Conservation (phyloP, 2,797 vertebrate species). For the Carcharodon carcharias region DNA sequence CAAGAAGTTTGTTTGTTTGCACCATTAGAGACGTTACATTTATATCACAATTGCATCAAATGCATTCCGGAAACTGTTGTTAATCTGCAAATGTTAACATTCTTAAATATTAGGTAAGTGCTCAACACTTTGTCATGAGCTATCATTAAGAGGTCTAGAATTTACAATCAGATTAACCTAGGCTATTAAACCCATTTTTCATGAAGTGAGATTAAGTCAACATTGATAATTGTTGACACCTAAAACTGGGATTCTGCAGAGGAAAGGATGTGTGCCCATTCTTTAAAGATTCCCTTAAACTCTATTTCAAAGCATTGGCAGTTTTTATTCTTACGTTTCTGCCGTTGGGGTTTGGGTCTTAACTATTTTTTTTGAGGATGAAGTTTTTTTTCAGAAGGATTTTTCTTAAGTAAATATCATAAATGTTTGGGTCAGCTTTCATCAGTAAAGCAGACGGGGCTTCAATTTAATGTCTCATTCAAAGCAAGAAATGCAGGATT, state of each 20-base stretch:
- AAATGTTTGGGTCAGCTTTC: neutral
- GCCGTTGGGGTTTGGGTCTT: neutral
- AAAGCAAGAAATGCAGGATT: neutral
- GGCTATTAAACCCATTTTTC: neutral
- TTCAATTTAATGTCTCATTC: neutral
- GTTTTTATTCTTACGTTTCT: neutral
- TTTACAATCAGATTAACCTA: neutral
- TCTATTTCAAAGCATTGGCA: neutral
- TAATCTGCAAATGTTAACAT: conserved; percentile 94
- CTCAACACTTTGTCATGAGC: neutral
- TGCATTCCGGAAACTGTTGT: conserved; percentile 90
- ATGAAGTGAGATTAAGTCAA: neutral
- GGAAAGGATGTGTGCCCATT: neutral
- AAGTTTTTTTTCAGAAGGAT: neutral
- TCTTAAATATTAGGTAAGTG: conserved; percentile 79
- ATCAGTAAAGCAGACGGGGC: neutral
- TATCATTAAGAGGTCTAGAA: neutral
- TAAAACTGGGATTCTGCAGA: neutral
- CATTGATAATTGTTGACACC: neutral
- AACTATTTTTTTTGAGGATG: neutral
- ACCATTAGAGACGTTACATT: conserved; percentile 87
- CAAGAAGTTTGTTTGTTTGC: conserved; percentile 89
- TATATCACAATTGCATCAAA: conserved; percentile 98
- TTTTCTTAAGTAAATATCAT: too few species aligned
- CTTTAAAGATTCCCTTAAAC: neutral